A percentile compares a stretch with the other conserved stretches of the same genome.
Conservation (phyloP, 1,140 invertebrate genomes). For the Magallana gigas region DNA sequence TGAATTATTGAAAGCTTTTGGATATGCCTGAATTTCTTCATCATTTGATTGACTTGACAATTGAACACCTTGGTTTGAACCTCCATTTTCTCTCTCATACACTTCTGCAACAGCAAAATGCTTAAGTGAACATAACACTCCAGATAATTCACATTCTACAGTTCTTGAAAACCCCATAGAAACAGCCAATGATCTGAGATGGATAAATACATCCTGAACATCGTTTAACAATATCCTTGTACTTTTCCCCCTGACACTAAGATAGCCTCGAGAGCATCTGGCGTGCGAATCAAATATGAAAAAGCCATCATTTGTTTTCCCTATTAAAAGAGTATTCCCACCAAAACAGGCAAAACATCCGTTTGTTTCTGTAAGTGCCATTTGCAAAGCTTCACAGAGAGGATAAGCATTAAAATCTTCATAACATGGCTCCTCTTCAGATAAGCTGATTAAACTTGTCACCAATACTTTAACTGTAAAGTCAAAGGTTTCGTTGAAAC, state of each 20-base stretch:
- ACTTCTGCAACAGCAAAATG: not conserved
- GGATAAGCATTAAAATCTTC: not conserved
- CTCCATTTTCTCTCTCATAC: too few relatives aligned
- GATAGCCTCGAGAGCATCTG: not conserved
- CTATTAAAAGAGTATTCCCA: not conserved
- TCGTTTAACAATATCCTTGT: not conserved
- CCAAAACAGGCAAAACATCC: not conserved
- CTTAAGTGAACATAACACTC: not conserved
- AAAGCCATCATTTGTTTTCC: not conserved
- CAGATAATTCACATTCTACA: not conserved
- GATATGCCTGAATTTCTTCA: too few relatives aligned
- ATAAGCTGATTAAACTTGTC: not conserved
- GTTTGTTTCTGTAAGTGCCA: not conserved
- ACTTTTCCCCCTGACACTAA: constrained; percentile 28
- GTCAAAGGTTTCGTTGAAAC: not conserved
- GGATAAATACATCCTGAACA: not conserved
- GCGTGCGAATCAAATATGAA: constrained; percentile 29
- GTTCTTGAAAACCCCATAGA: not conserved
- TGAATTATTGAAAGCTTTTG: too few relatives aligned
- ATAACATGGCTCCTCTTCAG: not conserved
- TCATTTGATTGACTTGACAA: too few relatives aligned
- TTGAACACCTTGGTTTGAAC: too few relatives aligned
- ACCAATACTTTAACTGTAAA: not conserved
- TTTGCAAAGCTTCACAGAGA: not conserved
- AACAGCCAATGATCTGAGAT: not conserved